Percentiles rank a stretch among this genome's conserved stretches.
phyloP scores from a whole-genome alignment of 1,140 invertebrate genomes.

The Drosophila yakuba region DNA sequence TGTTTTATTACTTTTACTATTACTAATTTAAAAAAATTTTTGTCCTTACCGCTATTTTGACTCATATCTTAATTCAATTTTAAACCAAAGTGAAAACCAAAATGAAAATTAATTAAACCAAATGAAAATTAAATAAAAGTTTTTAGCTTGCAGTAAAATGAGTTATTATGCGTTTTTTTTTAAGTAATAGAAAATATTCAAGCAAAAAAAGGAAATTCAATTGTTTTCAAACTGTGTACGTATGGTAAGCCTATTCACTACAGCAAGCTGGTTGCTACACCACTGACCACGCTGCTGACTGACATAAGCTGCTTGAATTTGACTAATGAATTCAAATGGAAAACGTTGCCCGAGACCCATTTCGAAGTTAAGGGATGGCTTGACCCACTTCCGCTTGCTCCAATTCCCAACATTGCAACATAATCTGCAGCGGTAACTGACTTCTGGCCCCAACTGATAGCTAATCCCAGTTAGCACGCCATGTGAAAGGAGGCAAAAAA shows the following conservation, averaged over 20 bases:
- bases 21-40: no score
- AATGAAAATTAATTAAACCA: not conserved
- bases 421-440: slow-evolving; percentile 45
- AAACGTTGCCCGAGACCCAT: slow-evolving; percentile 17
- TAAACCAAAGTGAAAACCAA: no score
- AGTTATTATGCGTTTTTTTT: not conserved
- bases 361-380: slow-evolving; percentile 3
- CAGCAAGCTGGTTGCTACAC: not conserved
- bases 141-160: not conserved
- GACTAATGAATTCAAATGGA: not conserved
- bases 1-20: no score
- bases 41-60: no score
- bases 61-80: no score
- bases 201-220: not conserved
- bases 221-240: not conserved
- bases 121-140: not conserved
- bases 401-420: slow-evolving; percentile 44
- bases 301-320: slow-evolving; percentile 12
- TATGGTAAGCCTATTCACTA: not conserved
- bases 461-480: slow-evolving; percentile 68
- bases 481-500: slow-evolving; percentile 7
- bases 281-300: not conserved
- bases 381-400: slow-evolving; percentile 33
- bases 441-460: slow-evolving; percentile 49
- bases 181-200: not conserved